Evolutionary conservation across 2,113 vertebrate species (phyloP).

Genomic region (Stegostoma tigrinum): DNA sequence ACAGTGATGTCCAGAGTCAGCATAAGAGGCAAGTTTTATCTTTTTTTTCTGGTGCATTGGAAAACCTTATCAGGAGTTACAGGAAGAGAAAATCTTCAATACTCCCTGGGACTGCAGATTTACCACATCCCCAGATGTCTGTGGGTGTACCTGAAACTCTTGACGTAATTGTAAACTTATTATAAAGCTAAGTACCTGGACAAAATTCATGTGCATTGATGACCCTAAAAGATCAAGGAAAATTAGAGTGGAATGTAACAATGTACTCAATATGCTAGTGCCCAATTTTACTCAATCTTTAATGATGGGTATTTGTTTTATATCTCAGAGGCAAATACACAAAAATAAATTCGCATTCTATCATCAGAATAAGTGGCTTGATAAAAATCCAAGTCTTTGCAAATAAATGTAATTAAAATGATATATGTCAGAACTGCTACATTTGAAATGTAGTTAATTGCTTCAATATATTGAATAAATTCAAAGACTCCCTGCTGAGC

Average conservation of each 20-base stretch:
- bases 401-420: not conserved
- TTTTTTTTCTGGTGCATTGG: not conserved
- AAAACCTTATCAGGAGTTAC: not conserved
- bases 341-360: not conserved
- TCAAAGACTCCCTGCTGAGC: not conserved
- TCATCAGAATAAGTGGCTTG: not conserved
- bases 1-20: not conserved
- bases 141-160: not conserved
- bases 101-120: not conserved
- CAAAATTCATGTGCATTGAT: too few relatives aligned
- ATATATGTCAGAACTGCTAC: not conserved
- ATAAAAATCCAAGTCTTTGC: not conserved
- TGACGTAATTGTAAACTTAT: not conserved
- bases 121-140: too few relatives aligned
- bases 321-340: not conserved
- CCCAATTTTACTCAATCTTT: not conserved
- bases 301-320: not conserved
- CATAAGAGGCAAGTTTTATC: not conserved
- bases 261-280: too few relatives aligned
- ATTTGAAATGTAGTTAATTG: slow-evolving; percentile 13
- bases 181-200: too few relatives aligned
- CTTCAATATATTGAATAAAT: not conserved
- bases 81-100: not conserved
- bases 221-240: not conserved
- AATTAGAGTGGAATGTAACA: not conserved